phyloP scores from a whole-genome alignment of 2,888 invertebrate species.

The Malacosoma neustria region DNA sequence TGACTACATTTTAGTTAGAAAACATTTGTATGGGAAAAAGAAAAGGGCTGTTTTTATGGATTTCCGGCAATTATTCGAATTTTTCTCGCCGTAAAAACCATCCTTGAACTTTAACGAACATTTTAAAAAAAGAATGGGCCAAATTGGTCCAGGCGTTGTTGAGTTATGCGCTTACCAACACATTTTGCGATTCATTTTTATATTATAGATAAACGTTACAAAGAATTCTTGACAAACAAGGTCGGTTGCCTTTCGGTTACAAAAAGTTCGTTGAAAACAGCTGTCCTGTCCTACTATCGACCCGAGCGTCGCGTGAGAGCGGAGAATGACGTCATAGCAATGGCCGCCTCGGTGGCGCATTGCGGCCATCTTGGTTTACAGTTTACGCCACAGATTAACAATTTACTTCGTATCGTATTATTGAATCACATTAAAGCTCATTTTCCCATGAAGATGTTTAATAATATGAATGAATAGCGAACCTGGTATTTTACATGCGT shows the following conservation, averaged over 20 bases:
- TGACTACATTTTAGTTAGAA: too few species aligned
- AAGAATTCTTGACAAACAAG: conserved; percentile 5
- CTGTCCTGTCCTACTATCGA: conserved; percentile 15
- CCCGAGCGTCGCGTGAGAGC: conserved; percentile 14
- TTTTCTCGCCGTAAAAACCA: too few species aligned
- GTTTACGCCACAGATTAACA: not conserved
- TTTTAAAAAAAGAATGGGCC: too few species aligned
- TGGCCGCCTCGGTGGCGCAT: conserved; percentile 13
- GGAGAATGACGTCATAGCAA: conserved; percentile 19
- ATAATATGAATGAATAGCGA: not conserved
- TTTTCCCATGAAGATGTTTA: not conserved
- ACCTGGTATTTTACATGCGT: not conserved
- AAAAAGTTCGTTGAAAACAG: conserved; percentile 23
- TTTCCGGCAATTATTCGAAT: too few species aligned
- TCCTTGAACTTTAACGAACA: too few species aligned
- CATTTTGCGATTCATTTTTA: too few species aligned
- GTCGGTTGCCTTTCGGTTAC: conserved; percentile 8
- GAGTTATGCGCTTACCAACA: too few species aligned
- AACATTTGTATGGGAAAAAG: too few species aligned
- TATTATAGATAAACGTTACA: not conserved
- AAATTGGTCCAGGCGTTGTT: too few species aligned
- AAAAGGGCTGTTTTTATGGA: too few species aligned
- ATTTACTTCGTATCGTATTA: not conserved
- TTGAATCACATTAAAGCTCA: not conserved
- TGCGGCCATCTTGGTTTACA: conserved; percentile 7